Base-by-base conservation (phyloP, 2,113 vertebrate genomes). In the Poeciliopsis turrubarensis region DNA sequence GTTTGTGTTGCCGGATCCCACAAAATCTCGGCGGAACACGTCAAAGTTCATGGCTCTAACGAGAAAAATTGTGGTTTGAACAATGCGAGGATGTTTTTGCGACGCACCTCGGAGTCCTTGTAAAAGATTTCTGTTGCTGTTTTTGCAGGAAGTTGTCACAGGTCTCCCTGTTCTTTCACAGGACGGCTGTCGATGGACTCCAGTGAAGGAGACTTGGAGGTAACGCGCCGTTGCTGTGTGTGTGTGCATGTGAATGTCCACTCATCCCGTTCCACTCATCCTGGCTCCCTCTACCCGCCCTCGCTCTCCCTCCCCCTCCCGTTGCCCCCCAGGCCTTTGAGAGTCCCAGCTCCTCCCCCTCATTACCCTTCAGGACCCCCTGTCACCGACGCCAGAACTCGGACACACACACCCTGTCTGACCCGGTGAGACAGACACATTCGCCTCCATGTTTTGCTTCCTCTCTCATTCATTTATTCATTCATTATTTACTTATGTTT, bases 261-360 rank as follows among this genome's bases (percentile, higher is more conserved):
- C 82, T 87, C 86, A 80, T 57, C 72, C 77, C 76, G 2, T 91
- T 94, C 0, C 86, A 92, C 1, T 94, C 94, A n/a, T 95, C 95
- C 14, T 93, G 94, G 0, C 65, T 54, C 31, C 89, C 1, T 92
- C 25, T 26, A 95, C 12, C 93, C 94, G 29, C 0, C 92, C 94
- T 34, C 32, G 8, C 32, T 34, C 34, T 10, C 34, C 9, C 0
- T 62, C 44, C 26, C 67, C 73, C 27, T 1, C 94, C 95, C 67
- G 13, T 14, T 44, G 13, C 37, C 70, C 74, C 74, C 74, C 79
- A 95, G 94, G 90, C 82, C 68, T 90, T 92, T 25, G 96, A 97
- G 92, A 97, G 96, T 26, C 96, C 96, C 7, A 93, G 94, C 26
- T 96, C 95, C 75, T 97, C 96, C n/a, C 96, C 97, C 0, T 87